These are phyloP conservation scores for Xestia xanthographa DNA, from an alignment of 2,888 invertebrate genomes.

Conservation along the genomic window DNA sequence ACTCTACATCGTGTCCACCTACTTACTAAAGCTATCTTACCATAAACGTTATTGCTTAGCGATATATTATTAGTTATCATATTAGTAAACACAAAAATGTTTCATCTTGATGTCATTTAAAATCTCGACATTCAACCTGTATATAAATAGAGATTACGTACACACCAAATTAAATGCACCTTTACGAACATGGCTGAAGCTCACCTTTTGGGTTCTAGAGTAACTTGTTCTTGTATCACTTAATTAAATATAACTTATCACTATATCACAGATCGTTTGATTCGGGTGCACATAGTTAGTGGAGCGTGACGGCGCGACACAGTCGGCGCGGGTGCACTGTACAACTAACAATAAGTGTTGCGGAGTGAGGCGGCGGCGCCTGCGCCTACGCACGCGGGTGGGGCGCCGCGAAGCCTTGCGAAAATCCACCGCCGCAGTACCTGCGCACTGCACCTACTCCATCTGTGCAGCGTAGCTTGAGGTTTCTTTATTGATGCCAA, in stretches of 20 bases:
- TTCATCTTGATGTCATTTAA: slow-evolving; percentile 59
- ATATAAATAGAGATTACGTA: slow-evolving; percentile 76
- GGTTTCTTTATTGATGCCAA: slow-evolving; percentile 34
- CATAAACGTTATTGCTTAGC: background rate
- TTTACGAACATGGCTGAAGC: slow-evolving; percentile 62
- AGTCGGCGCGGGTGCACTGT: slow-evolving; percentile 79
- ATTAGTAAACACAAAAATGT: slow-evolving; percentile 38
- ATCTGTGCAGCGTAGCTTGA: slow-evolving; percentile 47
- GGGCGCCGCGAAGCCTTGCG: slow-evolving; percentile 88
- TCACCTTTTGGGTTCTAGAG: slow-evolving; percentile 76
- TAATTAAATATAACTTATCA: slow-evolving; percentile 84
- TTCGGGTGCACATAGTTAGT: slow-evolving; percentile 82
- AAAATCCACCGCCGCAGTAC: slow-evolving; percentile 79
- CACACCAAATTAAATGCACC: slow-evolving; percentile 53
- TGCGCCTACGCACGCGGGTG: slow-evolving; percentile 84
- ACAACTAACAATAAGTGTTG: slow-evolving; percentile 70
- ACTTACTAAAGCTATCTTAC: slow-evolving; percentile 28
- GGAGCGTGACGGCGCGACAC: slow-evolving; percentile 73
- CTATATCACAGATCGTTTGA: slow-evolving; percentile 88
- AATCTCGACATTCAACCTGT: slow-evolving; percentile 66
- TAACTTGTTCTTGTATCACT: slow-evolving; percentile 76
- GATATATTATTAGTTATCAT: slow-evolving; percentile 12
- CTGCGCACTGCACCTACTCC: slow-evolving; percentile 68
- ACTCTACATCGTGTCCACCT: slow-evolving; percentile 36
- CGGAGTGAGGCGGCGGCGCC: slow-evolving; percentile 79